A percentile compares a stretch with the other conserved stretches of the same genome.
Evolutionary conservation across 2,888 invertebrate species (phyloP).

Genomic region (Drepanosiphum platanoidis): DNA sequence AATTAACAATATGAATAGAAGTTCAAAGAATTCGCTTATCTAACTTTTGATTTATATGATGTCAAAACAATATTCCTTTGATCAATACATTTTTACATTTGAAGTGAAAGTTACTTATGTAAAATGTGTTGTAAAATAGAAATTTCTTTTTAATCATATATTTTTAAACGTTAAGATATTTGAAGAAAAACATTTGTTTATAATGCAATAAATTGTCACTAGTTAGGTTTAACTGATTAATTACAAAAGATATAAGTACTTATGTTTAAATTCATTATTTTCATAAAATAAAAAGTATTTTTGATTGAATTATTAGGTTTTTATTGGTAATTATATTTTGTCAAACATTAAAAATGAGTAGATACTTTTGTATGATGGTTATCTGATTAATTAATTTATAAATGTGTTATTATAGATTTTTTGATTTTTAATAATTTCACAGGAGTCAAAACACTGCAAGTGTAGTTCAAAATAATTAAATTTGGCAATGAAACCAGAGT

Average conservation of each 20-base stretch:
- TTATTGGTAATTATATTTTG: background rate
- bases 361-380: too few species aligned
- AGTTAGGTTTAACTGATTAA: conserved; percentile 20
- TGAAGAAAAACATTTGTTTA: background rate
- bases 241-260: conserved; percentile 32
- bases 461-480: too few species aligned
- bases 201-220: conserved; percentile 22
- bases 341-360: background rate
- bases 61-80: background rate
- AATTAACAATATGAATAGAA: background rate
- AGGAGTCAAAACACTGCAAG: too few species aligned
- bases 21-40: background rate
- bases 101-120: background rate
- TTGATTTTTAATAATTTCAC: too few species aligned
- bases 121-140: conserved; percentile 12
- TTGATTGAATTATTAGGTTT: conserved; percentile 12
- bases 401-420: too few species aligned
- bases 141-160: conserved; percentile 23
- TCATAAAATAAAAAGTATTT: conserved; percentile 45
- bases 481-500: too few species aligned
- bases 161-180: conserved; percentile 19
- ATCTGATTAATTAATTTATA: too few species aligned
- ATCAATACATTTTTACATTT: background rate
- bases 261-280: conserved; percentile 49
- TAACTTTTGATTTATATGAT: background rate